Conservation (phyloP, 2,113 vertebrate species). For the Oreochromis spilurus region DNA sequence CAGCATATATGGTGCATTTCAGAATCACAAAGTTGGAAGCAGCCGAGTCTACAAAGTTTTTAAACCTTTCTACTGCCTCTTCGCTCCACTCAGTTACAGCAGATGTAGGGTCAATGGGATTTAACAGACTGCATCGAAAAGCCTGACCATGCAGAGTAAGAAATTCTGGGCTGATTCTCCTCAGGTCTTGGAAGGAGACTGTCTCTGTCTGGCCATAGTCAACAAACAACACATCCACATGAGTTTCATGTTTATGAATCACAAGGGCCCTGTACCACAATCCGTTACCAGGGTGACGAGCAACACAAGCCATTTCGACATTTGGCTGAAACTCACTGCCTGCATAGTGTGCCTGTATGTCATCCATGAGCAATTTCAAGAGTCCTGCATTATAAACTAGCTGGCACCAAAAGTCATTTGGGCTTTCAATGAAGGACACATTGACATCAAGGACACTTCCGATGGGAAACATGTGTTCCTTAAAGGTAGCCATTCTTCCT, state of each 20-base stretch:
- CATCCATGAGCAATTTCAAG: conserved; percentile 78
- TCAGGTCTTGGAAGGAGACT: conserved; percentile 73
- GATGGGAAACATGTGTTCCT: conserved; percentile 73
- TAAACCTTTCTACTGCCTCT: conserved; percentile 71
- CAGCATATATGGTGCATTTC: conserved; percentile 88
- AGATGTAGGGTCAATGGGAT: conserved; percentile 74
- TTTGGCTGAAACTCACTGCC: conserved; percentile 58
- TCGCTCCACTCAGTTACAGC: conserved; percentile 77
- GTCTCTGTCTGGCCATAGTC: conserved; percentile 84
- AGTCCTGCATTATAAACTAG: conserved; percentile 60
- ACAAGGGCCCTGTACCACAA: conserved; percentile 89
- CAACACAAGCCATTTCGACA: conserved; percentile 76
- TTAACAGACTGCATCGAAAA: conserved; percentile 90
- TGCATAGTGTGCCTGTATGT: conserved; percentile 82
- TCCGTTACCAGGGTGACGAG: conserved; percentile 72
- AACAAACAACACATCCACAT: conserved; percentile 80
- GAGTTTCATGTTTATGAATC: conserved; percentile 55
- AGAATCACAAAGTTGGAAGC: conserved; percentile 63
- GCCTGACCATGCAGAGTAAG: conserved; percentile 81
- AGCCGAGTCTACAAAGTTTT: conserved; percentile 74
- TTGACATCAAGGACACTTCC: conserved; percentile 82
- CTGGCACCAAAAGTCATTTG: conserved; percentile 93
- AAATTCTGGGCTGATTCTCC: conserved; percentile 73
- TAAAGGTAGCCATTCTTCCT: conserved; percentile 36
- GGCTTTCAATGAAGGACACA: conserved; percentile 79